Conservation (phyloP, 2,113 vertebrate genomes). For the Sigmodon hispidus region DNA sequence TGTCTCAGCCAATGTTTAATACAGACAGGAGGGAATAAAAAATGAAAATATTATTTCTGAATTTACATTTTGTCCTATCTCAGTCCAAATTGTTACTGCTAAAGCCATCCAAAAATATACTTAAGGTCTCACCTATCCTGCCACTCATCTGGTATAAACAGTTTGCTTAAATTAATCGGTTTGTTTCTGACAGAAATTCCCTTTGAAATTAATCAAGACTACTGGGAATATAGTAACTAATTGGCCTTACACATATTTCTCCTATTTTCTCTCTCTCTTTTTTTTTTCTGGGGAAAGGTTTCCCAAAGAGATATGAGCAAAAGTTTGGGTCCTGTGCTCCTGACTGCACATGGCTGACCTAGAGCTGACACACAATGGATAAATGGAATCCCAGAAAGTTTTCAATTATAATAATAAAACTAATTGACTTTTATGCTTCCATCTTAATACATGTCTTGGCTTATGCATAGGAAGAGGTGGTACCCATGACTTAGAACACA, state of each 20-base stretch:
- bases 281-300: not conserved
- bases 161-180: conserved; percentile 37
- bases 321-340: not conserved
- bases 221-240: not conserved
- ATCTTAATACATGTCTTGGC: conserved; percentile 51
- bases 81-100: conserved; percentile 57
- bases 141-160: conserved; percentile 50
- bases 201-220: conserved; percentile 57
- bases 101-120: conserved; percentile 65
- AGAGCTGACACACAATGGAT: not conserved
- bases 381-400: conserved; percentile 17
- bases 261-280: not conserved
- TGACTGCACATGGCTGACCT: not conserved
- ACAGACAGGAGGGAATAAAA: conserved; percentile 56
- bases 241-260: not conserved
- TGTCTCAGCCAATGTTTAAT: conserved; percentile 56
- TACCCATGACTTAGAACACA: not conserved
- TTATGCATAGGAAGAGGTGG: conserved; percentile 5
- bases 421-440: conserved; percentile 26
- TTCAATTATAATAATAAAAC: conserved; percentile 4
- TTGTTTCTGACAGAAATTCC: conserved; percentile 54
- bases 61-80: conserved; percentile 69
- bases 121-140: conserved; percentile 52
- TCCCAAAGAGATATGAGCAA: not conserved
- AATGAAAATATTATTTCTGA: conserved; percentile 63